These are phyloP conservation scores for Hylaeus anthracinus DNA, from an alignment of 1,140 invertebrate species.

Conservation along the genomic window DNA sequence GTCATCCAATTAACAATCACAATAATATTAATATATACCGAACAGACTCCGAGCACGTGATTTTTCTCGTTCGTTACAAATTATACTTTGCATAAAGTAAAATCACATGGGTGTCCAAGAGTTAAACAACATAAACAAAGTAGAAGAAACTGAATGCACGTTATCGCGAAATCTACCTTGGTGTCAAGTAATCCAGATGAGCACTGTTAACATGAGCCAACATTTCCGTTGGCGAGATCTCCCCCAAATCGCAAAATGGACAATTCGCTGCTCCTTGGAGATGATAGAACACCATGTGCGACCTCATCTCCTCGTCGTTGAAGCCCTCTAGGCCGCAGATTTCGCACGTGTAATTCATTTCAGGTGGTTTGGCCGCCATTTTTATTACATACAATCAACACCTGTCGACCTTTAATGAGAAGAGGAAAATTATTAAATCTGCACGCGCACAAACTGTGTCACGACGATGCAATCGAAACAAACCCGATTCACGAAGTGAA, in stretches of 20 bases:
- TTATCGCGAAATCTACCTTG: slow-evolving; percentile 78
- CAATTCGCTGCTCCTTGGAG: slow-evolving; percentile 89
- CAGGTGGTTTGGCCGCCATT: slow-evolving; percentile 76
- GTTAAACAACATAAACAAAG: too few species aligned
- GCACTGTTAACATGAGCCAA: slow-evolving; percentile 89
- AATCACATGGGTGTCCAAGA: too few species aligned
- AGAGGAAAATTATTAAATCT: slow-evolving; percentile 3
- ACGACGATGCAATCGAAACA: background rate
- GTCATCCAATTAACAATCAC: too few species aligned
- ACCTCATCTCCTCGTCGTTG: slow-evolving; percentile 89
- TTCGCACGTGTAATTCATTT: slow-evolving; percentile 86
- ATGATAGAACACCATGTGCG: slow-evolving; percentile 88
- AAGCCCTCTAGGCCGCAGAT: slow-evolving; percentile 91
- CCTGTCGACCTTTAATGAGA: slow-evolving; percentile 20
- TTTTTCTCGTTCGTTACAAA: too few species aligned
- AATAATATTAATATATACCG: too few species aligned
- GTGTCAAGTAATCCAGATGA: slow-evolving; percentile 90
- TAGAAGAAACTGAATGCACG: background rate
- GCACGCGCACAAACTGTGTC: background rate
- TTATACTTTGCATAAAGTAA: too few species aligned
- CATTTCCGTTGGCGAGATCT: slow-evolving; percentile 87
- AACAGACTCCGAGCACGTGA: too few species aligned
- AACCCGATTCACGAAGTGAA: background rate
- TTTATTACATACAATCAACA: slow-evolving; percentile 48
- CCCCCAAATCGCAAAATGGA: slow-evolving; percentile 90